Percentiles rank a stretch among this genome's conserved stretches.
These are phyloP conservation scores for Busseola fusca DNA, from an alignment of 2,888 invertebrate species.

Conservation along the genomic window DNA sequence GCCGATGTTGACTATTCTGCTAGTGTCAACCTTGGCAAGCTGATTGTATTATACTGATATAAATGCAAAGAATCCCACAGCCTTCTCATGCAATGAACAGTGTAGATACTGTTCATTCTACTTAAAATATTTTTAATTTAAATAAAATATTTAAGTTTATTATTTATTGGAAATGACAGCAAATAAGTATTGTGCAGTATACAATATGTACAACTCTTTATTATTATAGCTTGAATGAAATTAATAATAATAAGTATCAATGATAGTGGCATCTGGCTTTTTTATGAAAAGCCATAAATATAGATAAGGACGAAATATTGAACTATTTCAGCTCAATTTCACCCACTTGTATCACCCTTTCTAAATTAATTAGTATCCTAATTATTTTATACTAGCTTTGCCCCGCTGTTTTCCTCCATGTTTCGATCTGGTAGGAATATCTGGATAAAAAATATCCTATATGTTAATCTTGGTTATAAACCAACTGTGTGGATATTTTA, in stretches of 20 bases:
- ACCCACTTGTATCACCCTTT: background rate
- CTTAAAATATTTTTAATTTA: too few relatives aligned
- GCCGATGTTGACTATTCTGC: too few relatives aligned
- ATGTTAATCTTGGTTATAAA: too few relatives aligned
- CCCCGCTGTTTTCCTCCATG: too few relatives aligned
- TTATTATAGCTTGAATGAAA: background rate
- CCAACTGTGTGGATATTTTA: too few relatives aligned
- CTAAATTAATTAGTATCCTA: background rate
- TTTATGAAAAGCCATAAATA: conserved; percentile 1
- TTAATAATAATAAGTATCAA: background rate
- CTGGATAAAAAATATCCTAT: too few relatives aligned
- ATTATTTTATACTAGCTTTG: conserved; percentile 23
- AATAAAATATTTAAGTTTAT: too few relatives aligned
- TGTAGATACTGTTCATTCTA: too few relatives aligned
- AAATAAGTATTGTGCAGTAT: background rate
- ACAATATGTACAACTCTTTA: background rate
- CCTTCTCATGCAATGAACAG: background rate
- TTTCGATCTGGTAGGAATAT: too few relatives aligned
- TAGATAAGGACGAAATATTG: background rate
- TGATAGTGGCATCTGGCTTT: conserved; percentile 21
- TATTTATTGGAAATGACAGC: background rate
- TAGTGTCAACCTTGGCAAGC: background rate
- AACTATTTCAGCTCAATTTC: background rate
- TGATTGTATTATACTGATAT: background rate
- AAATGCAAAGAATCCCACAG: background rate